Percentiles rank a stretch among this genome's conserved stretches.
Evolutionary conservation across 2,113 vertebrate genomes (phyloP).

Genomic region (Myiopsitta monachus): DNA sequence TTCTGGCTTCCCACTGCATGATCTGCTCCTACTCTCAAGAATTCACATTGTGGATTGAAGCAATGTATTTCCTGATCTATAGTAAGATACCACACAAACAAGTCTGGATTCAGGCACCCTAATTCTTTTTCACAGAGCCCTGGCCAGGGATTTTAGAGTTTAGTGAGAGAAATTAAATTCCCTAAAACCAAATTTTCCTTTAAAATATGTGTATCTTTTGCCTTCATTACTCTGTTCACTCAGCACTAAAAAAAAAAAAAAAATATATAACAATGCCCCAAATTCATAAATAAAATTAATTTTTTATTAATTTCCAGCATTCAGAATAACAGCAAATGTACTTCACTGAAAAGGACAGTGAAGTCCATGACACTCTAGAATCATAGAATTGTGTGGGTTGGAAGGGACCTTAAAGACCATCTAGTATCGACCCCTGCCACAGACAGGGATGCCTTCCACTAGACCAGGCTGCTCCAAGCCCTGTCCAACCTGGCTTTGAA

Average conservation of each 20-base stretch:
- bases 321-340: neutral
- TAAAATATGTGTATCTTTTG: neutral
- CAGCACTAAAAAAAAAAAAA: neutral
- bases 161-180: neutral
- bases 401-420: neutral
- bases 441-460: neutral
- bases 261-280: accelerated
- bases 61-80: neutral
- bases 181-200: neutral
- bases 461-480: neutral
- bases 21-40: neutral
- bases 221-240: neutral
- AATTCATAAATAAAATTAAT: neutral
- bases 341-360: neutral
- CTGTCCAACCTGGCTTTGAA: neutral
- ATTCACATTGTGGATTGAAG: neutral
- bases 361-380: neutral
- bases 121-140: neutral
- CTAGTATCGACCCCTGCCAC: neutral
- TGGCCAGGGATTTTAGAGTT: neutral
- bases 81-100: neutral
- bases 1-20: neutral
- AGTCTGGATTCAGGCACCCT: neutral
- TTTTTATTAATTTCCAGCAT: neutral
- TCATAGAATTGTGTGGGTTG: neutral